Evolutionary conservation across 2,113 vertebrate species (phyloP), one percentile per base, ranked within the genome.

Genomic region (Zosterops borbonicus): DNA sequence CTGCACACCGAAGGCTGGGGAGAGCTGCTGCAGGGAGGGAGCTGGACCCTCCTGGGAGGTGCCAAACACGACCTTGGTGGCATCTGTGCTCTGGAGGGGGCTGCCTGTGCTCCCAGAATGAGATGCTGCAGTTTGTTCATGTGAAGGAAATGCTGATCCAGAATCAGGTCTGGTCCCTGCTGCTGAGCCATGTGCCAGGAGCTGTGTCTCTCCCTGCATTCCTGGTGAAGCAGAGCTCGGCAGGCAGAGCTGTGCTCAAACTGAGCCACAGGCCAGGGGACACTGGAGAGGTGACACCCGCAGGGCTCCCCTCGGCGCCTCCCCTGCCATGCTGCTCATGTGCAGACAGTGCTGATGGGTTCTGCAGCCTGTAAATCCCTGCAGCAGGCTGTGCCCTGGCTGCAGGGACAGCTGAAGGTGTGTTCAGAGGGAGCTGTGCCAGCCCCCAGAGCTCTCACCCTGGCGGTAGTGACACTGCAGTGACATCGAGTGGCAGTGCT

Each of bases 201-300:
- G 35, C 22, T 24, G 28, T 2, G 37, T 33, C 21, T 4, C 4
- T 19, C 18, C 11, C 28, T 53, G 21, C 21, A 2, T 2, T 41
- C 5, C 24, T 11, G n/a, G 24, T 4, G 25, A 12, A 9, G 25
- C 12, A 20, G 31, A n/a, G 39, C 56, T 18, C 3, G 19, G 49
- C 4, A 41, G 9, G 28, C 9, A 12, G 25, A 28, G 31, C 37
- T 53, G 20, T 35, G 29, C 53, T 39, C 44, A 19, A 29, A 39
- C 47, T 28, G 37, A 44, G 55, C 21, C 9, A 10, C 11, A 18
- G 20, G 25, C 35, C 33, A 4, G 70, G 52, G 20, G 52, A 55
- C 41, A 31, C 29, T 0, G 0, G 9, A 8, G 14, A 29, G 1
- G 6, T 9, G 20, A 35, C 6, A 52, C 2, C 9, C 29, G 12